Base-by-base conservation (phyloP, 2,113 vertebrate genomes). In the Ivindomyrus marchei region DNA sequence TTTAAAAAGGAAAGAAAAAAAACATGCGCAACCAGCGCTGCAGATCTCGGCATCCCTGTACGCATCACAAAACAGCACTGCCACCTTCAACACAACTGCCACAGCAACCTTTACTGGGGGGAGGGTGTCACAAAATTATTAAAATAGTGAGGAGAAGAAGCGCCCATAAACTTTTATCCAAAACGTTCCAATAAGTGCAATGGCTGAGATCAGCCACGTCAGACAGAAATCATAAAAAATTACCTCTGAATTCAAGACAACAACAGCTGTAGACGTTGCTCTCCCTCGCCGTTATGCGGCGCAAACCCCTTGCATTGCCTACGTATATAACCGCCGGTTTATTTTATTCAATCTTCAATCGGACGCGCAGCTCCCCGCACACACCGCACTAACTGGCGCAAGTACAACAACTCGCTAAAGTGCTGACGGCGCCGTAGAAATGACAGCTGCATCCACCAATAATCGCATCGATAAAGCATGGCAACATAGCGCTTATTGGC, bases 401-500 rank as follows among this genome's bases (percentile, higher is more conserved):
- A 70, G 39, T 77, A 83, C 52, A n/a, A 74, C 50, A 85, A 88
- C 74, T 84, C 89, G 50, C 74, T 56, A 42, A 52, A 66, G 58
- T 66, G 62, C 56, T 83, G 24, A 84, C 27, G 50, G 85, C 53
- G 66, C 89, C 66, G 15, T 39, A 10, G 39, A 62, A 93, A 17
- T 90, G 92, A 90, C 92, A 93, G 47, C 42, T 27, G 53, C 21
- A 21, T 50, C 45, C 88, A 36, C 93, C 91, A 93, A 92, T 88
- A 66, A 80, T 49, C 52, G 58, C 46, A 36, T 58, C 21, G 42
- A 52, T 77, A 66, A 89, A 88, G 91, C 93, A 85, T 93, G 92
- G 92, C 93, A 93, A 93, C 93, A 93, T 89, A 88, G 66, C 53
- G 53, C 90, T 89, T 70, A 93, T 93, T 93, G 92, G 93, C 46